Evolutionary conservation across 2,113 vertebrate genomes (phyloP).

Genomic region (Halichoeres trimaculatus): DNA sequence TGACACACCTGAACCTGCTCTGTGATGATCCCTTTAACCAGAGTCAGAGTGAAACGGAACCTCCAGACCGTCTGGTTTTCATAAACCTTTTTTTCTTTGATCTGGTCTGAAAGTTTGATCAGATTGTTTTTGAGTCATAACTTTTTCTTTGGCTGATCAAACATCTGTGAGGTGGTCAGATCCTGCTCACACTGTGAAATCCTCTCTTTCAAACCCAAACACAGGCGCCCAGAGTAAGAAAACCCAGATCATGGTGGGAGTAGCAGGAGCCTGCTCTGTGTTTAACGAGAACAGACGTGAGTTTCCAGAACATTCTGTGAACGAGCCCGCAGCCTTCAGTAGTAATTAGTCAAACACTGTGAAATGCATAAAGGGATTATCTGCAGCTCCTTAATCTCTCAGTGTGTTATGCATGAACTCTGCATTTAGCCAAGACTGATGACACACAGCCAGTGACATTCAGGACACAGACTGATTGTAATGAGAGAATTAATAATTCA

Average conservation of each 20-base stretch:
- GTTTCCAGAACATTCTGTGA: background rate
- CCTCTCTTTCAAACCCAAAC: background rate
- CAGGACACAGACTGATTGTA: background rate
- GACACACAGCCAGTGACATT: background rate
- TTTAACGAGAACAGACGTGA: background rate
- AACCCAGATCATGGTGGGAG: background rate
- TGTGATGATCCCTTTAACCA: too few species aligned
- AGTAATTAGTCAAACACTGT: background rate
- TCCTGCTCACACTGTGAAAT: background rate
- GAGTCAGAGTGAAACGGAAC: too few species aligned
- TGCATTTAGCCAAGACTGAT: background rate
- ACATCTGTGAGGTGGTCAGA: background rate
- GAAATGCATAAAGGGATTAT: background rate
- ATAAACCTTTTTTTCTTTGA: too few species aligned
- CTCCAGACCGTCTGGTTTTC: too few species aligned
- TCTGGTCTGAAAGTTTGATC: too few species aligned
- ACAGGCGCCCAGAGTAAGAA: background rate
- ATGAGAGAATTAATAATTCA: background rate
- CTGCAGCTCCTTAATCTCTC: background rate
- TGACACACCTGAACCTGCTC: too few species aligned
- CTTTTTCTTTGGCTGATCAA: too few species aligned
- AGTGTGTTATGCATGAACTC: constrained; percentile 2
- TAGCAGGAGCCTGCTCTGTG: background rate
- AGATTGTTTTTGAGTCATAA: too few species aligned
- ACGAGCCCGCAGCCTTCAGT: background rate